Evolutionary conservation across 2,797 vertebrate species (phyloP).

Genomic region (Potorous gilbertii): DNA sequence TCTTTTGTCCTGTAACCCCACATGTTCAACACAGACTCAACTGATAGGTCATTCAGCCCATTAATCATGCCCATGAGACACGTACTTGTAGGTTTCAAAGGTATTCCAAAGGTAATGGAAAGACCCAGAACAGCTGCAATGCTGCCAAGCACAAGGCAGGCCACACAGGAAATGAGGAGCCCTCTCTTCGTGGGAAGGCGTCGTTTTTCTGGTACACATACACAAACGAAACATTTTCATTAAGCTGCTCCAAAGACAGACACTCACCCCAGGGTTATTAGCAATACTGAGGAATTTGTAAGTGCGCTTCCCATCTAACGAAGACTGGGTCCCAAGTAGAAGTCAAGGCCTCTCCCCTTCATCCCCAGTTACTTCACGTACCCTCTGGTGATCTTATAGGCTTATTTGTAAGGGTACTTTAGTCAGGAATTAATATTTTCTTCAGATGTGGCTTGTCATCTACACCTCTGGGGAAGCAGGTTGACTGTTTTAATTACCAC

Average conservation of each 20-base stretch:
- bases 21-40: not conserved
- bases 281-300: not conserved
- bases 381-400: not conserved
- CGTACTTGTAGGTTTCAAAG: slow-evolving; percentile 59
- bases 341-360: not conserved
- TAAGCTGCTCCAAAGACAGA: not conserved
- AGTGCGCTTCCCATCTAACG: not conserved
- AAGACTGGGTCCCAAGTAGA: not conserved
- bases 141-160: slow-evolving; percentile 48
- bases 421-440: not conserved
- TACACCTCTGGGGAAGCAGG: not conserved
- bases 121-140: slow-evolving; percentile 37
- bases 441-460: not conserved
- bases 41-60: not conserved
- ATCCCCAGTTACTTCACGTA: not conserved
- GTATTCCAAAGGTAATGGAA: slow-evolving; percentile 62
- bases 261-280: not conserved
- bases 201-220: slow-evolving; percentile 4
- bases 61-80: not conserved
- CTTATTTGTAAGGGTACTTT: not conserved
- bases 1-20: not conserved
- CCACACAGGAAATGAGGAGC: slow-evolving; percentile 47
- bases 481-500: not conserved
- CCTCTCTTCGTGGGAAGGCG: slow-evolving; percentile 29
- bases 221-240: not conserved